Percentiles rank a stretch among this genome's conserved stretches.
phyloP scores from a whole-genome alignment of 2,797 vertebrate species.

The Cirrhinus molitorella region DNA sequence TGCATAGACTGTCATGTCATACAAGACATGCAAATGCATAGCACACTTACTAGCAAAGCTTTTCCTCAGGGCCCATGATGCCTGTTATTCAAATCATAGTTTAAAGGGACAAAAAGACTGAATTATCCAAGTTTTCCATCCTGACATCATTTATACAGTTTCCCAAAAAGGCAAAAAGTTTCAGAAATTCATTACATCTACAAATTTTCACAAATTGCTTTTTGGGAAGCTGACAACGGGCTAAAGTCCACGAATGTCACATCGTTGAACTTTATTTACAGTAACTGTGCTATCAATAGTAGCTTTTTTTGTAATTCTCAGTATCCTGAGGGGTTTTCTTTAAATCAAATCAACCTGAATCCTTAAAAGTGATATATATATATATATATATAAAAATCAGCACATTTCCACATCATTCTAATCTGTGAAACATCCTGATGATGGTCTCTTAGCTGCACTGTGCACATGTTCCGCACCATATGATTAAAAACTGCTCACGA shows the following conservation, averaged over 20 bases:
- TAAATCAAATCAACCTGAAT: not conserved
- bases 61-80: not conserved
- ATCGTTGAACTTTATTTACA: not conserved
- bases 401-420: not conserved
- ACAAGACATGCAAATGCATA: conserved; percentile 42
- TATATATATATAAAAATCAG: not conserved
- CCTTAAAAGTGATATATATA: not conserved
- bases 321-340: conserved; percentile 12
- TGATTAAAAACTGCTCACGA: conserved; percentile 13
- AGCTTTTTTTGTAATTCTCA: not conserved
- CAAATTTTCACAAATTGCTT: not conserved
- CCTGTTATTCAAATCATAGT: not conserved
- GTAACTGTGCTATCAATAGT: not conserved
- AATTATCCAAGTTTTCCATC: not conserved
- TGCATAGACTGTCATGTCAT: conserved; percentile 37
- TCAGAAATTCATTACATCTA: conserved; percentile 3
- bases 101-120: conserved; percentile 16
- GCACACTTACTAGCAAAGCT: conserved; percentile 12
- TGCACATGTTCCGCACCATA: not conserved
- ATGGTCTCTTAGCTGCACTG: conserved; percentile 15
- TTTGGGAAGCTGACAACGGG: not conserved
- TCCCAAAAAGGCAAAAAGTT: not conserved
- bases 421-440: not conserved
- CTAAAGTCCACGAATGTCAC: not conserved
- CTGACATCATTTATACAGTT: conserved; percentile 2